Conservation (phyloP, 2,888 invertebrate genomes). For the Polyommatus iphigenia region DNA sequence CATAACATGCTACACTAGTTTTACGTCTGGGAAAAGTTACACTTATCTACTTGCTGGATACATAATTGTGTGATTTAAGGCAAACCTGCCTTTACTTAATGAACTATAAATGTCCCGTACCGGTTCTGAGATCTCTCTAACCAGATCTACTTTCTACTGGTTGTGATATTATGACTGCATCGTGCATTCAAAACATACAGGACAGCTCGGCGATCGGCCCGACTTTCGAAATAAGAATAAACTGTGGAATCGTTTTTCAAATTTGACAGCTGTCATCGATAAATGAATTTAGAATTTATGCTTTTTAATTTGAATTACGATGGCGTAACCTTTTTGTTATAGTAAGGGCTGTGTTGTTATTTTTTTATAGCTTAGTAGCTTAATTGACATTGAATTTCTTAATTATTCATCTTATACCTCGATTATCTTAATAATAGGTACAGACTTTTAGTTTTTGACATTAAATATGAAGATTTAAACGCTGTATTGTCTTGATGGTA, state of each 20-base stretch:
- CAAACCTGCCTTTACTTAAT: slow-evolving; percentile 12
- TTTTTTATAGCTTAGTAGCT: too few relatives aligned
- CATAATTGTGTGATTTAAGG: slow-evolving; percentile 29
- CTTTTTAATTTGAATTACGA: background rate
- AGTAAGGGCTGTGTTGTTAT: too few relatives aligned
- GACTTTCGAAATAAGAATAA: slow-evolving; percentile 5
- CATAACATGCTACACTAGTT: background rate
- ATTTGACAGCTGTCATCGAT: background rate
- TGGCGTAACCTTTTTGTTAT: too few relatives aligned
- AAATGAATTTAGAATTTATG: background rate
- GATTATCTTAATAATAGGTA: too few relatives aligned
- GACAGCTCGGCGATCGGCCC: background rate
- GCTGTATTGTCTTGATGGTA: background rate
- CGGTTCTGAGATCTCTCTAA: slow-evolving; percentile 34
- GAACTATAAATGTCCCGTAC: slow-evolving; percentile 33
- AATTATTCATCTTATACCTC: too few relatives aligned
- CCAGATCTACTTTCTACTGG: slow-evolving; percentile 33
- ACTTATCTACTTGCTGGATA: slow-evolving; percentile 14
- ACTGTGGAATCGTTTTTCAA: background rate
- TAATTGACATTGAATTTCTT: too few relatives aligned
- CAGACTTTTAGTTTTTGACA: background rate
- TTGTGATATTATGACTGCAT: slow-evolving; percentile 1
- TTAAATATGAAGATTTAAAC: background rate
- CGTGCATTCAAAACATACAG: slow-evolving; percentile 1
- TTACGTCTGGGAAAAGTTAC: background rate